phyloP scores from a whole-genome alignment of 2,113 vertebrate genomes.

The Phocoena phocoena region DNA sequence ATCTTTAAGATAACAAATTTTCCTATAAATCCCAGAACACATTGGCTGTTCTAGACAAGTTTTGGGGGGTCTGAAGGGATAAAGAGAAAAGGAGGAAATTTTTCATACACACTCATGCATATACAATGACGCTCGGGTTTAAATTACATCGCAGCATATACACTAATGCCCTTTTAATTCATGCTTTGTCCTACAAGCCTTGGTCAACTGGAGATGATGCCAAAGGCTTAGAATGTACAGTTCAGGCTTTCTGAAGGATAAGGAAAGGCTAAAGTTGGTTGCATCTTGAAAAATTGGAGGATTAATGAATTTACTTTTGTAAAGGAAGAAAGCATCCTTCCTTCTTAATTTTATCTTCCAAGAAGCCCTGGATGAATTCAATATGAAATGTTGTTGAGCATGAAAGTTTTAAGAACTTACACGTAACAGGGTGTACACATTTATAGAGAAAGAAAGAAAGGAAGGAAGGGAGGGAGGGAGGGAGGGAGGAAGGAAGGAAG shows the following conservation, averaged over 20 bases:
- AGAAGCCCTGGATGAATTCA: neutral
- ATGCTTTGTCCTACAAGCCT: neutral
- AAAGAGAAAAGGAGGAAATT: neutral
- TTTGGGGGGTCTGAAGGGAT: slow-evolving; percentile 32
- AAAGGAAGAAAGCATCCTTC: neutral
- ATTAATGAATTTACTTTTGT: neutral
- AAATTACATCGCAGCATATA: neutral
- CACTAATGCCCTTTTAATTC: neutral
- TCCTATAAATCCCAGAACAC: slow-evolving; percentile 58
- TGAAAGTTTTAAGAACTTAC: neutral
- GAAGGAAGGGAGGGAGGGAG: too few species aligned
- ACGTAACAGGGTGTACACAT: neutral
- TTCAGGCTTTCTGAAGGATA: neutral
- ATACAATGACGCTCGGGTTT: too few species aligned
- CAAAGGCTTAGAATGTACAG: neutral
- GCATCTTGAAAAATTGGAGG: neutral
- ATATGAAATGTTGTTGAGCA: neutral
- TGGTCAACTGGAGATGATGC: too few species aligned
- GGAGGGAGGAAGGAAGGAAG: too few species aligned
- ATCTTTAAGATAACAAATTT: slow-evolving; percentile 68
- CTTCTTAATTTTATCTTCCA: neutral
- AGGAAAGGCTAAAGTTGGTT: neutral
- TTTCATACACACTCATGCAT: neutral
- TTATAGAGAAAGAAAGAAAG: neutral
- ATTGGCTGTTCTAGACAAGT: slow-evolving; percentile 55